These are phyloP conservation scores for Bicyclus anynana DNA, from an alignment of 1,140 invertebrate genomes.

Conservation along the genomic window DNA sequence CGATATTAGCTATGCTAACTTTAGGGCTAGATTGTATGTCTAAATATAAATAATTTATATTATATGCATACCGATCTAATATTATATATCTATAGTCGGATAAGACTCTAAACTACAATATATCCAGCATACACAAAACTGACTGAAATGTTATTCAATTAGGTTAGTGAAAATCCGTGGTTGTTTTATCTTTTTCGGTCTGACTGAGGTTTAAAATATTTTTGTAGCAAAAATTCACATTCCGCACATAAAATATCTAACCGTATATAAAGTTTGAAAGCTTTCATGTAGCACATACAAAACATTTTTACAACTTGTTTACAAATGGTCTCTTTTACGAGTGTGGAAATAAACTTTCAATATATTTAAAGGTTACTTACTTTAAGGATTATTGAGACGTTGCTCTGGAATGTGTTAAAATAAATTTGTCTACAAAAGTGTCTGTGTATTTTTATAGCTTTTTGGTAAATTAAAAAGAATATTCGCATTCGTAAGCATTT, in stretches of 20 bases:
- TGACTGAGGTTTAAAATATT: not conserved
- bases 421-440: not conserved
- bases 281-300: not conserved
- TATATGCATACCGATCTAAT: too few species aligned
- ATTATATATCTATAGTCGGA: too few species aligned
- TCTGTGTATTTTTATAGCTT: not conserved
- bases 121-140: not conserved
- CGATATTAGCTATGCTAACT: too few species aligned
- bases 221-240: not conserved
- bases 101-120: too few species aligned
- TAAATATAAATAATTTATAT: too few species aligned
- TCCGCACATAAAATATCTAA: not conserved
- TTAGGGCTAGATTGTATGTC: too few species aligned
- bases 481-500: too few species aligned
- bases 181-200: not conserved
- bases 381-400: constrained; percentile 1
- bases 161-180: not conserved
- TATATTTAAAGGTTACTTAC: constrained; percentile 1
- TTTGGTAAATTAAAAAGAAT: too few species aligned
- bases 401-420: not conserved
- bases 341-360: constrained; percentile 6
- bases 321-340: constrained; percentile 3
- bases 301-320: constrained; percentile 7
- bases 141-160: not conserved
- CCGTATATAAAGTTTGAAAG: not conserved